A percentile compares a stretch with the other conserved stretches of the same genome.
Conservation (phyloP, 2,797 vertebrate genomes). For the Hypotaenidia okinawae region DNA sequence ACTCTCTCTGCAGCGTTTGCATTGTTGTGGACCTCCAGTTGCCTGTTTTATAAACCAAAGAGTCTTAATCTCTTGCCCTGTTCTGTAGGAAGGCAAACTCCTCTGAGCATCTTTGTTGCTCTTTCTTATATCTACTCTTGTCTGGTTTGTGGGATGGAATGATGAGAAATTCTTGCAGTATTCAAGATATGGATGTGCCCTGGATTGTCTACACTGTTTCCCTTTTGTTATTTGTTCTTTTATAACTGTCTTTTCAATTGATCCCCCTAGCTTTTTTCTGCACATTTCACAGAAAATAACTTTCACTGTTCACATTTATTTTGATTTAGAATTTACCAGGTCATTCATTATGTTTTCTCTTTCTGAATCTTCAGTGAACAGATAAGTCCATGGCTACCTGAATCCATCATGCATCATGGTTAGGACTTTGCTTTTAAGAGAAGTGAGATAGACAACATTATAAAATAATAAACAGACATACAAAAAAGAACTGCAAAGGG, state of each 20-base stretch:
- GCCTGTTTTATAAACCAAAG: background rate
- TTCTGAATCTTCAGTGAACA: background rate
- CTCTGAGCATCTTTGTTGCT: background rate
- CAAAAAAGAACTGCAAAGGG: background rate
- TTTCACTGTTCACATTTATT: background rate
- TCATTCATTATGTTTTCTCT: background rate
- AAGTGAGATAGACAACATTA: background rate
- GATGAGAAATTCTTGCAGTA: background rate
- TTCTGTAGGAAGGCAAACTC: background rate
- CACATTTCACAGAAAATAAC: background rate
- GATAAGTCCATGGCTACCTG: background rate
- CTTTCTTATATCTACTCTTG: background rate
- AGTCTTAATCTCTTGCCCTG: background rate
- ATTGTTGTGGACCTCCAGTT: background rate
- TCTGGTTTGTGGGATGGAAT: background rate
- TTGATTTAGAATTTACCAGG: background rate
- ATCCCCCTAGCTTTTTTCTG: background rate
- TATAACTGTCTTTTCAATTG: background rate
- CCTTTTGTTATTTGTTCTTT: background rate
- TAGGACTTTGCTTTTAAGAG: conserved; percentile 3
- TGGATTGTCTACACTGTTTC: background rate
- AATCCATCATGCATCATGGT: background rate
- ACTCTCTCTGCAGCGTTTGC: background rate
- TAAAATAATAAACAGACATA: background rate
- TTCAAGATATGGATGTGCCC: background rate